A percentile compares a stretch with the other conserved stretches of the same genome.
phyloP scores from a whole-genome alignment of 2,797 vertebrate species.

The Crax fasciolata region DNA sequence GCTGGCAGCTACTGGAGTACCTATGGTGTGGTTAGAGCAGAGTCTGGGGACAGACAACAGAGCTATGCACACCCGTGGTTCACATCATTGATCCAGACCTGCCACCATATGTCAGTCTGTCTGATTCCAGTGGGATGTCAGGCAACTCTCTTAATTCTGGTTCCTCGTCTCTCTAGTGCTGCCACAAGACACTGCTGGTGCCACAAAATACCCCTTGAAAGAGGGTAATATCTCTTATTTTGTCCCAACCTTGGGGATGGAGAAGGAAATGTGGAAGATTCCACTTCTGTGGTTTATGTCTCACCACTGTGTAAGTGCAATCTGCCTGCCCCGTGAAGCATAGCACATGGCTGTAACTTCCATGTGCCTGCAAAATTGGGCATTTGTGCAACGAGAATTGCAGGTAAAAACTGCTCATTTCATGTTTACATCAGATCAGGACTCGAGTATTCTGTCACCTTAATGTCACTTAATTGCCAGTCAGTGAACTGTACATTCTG shows the following conservation, averaged over 20 bases:
- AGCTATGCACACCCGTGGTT: background rate
- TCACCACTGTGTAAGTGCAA: background rate
- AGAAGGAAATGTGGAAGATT: background rate
- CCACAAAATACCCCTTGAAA: background rate
- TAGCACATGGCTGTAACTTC: background rate
- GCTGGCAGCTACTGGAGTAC: background rate
- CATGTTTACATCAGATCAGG: background rate
- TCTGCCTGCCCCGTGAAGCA: background rate
- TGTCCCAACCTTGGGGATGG: background rate
- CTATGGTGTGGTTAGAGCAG: background rate
- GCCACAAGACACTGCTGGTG: background rate
- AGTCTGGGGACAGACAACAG: rapidly evolving
- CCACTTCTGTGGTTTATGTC: background rate
- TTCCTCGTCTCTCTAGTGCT: background rate
- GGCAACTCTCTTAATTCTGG: background rate
- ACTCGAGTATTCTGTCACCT: background rate
- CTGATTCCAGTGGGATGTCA: background rate
- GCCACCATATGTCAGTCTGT: background rate
- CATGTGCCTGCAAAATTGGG: background rate
- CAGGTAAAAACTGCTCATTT: background rate
- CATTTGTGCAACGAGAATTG: background rate
- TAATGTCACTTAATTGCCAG: background rate
- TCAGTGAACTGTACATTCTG: background rate
- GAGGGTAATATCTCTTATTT: background rate
- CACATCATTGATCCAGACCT: background rate